Evolutionary conservation across 2,888 invertebrate species (phyloP).

Genomic region (Sepiola atlantica): DNA sequence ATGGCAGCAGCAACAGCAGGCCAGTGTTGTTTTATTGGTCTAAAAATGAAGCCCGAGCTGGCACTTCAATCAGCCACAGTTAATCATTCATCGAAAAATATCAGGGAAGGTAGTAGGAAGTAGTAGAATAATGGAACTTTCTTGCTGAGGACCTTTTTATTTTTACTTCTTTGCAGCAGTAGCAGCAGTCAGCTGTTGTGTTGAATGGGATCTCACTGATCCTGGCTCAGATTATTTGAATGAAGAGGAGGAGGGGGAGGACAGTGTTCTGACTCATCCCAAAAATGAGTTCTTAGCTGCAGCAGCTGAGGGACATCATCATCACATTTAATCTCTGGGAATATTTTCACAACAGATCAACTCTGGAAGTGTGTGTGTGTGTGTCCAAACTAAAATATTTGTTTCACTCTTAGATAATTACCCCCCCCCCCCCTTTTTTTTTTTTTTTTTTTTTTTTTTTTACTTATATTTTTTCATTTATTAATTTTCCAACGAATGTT

Average conservation of each 20-base stretch:
- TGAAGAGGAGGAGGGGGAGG: not conserved
- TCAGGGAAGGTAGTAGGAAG: too few species aligned
- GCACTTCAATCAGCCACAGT: not conserved
- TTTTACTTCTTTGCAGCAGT: not conserved
- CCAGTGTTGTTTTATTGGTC: not conserved
- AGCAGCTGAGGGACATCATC: not conserved
- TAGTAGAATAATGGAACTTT: not conserved
- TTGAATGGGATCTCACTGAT: not conserved
- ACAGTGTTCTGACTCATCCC: not conserved
- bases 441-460: too few species aligned
- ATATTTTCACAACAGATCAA: not conserved
- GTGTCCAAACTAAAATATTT: too few species aligned
- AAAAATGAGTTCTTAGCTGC: not conserved
- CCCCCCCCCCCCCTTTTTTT: too few species aligned
- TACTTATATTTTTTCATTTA: too few species aligned
- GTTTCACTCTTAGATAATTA: too few species aligned
- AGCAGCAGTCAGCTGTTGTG: slow-evolving; percentile 7
- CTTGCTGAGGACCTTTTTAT: too few species aligned
- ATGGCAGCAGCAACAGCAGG: not conserved
- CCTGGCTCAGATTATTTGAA: not conserved
- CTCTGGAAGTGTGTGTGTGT: not conserved
- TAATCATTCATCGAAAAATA: not conserved
- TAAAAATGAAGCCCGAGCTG: not conserved
- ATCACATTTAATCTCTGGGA: not conserved
- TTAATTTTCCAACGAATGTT: too few species aligned